These are phyloP conservation scores for Amaurobius ferox DNA, from an alignment of 2,888 invertebrate genomes.

Conservation along the genomic window DNA sequence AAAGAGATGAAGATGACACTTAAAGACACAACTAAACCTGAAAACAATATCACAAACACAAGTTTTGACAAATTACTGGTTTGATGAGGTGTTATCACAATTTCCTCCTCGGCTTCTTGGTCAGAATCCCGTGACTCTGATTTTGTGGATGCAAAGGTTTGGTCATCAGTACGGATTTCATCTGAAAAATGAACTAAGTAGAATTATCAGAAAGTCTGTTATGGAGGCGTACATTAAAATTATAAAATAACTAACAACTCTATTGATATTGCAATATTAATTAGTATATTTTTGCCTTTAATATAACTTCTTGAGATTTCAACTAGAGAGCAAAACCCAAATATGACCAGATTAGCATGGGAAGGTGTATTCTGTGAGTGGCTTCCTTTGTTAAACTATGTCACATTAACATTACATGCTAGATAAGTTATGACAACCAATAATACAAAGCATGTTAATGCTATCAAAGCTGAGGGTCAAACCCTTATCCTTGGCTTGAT, in stretches of 20 bases:
- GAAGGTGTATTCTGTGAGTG: too few species aligned
- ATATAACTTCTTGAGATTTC: too few species aligned
- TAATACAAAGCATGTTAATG: too few species aligned
- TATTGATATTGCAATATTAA: too few species aligned
- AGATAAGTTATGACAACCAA: too few species aligned
- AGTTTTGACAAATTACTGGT: conserved; percentile 89
- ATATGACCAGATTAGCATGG: too few species aligned
- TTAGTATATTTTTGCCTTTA: too few species aligned
- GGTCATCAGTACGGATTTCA: conserved; percentile 43
- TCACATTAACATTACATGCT: too few species aligned
- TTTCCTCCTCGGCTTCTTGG: conserved; percentile 71
- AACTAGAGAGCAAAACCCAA: too few species aligned
- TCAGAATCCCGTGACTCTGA: conserved; percentile 55
- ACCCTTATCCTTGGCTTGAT: too few species aligned
- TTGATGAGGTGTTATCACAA: conserved; percentile 71
- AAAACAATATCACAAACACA: conserved; percentile 86
- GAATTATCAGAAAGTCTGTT: conserved; percentile 46
- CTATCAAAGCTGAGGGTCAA: too few species aligned
- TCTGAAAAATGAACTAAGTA: conserved; percentile 68
- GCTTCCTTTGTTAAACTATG: too few species aligned
- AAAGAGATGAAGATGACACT: conserved; percentile 82
- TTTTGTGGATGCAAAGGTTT: conserved; percentile 12
- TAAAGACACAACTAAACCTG: conserved; percentile 84
- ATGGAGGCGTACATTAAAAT: background rate
- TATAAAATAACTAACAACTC: background rate